Percentiles rank a stretch among this genome's conserved stretches.
Evolutionary conservation across 2,113 vertebrate genomes (phyloP).

Genomic region (mouse (Mus musculus)): GRCm39 chr16:80406001-80406500

Average conservation of each 20-base stretch:
- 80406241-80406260: not conserved
- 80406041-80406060: not conserved
- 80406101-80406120: rapidly evolving
- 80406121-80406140: not conserved
- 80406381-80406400: not conserved
- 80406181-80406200: not conserved
- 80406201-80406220: not conserved
- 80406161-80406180: no score
- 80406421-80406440: not conserved
- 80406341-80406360: rapidly evolving
- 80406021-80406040: not conserved
- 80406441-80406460: not conserved
- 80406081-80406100: not conserved
- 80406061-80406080: not conserved
- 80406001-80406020: not conserved
- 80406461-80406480: not conserved
- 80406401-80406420: not conserved
- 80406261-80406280: rapidly evolving
- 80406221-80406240: not conserved
- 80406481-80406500: not conserved
- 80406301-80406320: rapidly evolving
- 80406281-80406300: no score
- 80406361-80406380: not conserved
- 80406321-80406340: rapidly evolving
- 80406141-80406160: not conserved